phyloP scores from a whole-genome alignment of 2,797 vertebrate species.

The Diplodus sargus region DNA sequence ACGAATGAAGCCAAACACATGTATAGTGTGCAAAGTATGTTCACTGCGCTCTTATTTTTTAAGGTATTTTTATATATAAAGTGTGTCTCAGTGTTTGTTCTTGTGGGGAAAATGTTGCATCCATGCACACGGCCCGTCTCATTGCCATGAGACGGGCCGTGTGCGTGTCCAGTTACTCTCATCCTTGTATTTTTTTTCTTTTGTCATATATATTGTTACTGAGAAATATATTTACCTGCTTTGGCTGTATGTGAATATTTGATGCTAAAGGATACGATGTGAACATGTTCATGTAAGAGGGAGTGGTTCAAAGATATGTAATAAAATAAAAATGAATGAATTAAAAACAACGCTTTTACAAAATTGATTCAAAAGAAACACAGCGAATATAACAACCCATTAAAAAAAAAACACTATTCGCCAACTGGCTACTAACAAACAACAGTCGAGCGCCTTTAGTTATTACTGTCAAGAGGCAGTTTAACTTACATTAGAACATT shows the following conservation, averaged over 20 bases:
- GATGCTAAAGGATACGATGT: conserved; percentile 50
- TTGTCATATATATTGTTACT: conserved; percentile 35
- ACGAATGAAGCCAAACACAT: conserved; percentile 58
- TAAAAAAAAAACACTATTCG: too few species aligned
- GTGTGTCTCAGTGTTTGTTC: conserved; percentile 35
- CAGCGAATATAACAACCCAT: too few species aligned
- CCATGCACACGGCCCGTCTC: conserved; percentile 16
- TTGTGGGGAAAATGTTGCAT: conserved; percentile 51
- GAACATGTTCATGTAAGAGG: conserved; percentile 62
- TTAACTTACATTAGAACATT: neutral
- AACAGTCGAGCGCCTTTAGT: too few species aligned
- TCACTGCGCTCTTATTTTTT: conserved; percentile 16
- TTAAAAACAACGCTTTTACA: conserved; percentile 1
- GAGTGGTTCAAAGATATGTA: conserved; percentile 74
- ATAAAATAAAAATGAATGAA: conserved; percentile 43
- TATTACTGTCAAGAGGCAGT: neutral
- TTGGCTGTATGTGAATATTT: conserved; percentile 64
- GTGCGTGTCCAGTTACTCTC: conserved; percentile 16
- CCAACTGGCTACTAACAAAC: too few species aligned
- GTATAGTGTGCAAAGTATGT: neutral
- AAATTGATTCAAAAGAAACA: neutral
- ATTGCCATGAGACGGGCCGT: conserved; percentile 37
- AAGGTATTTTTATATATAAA: conserved; percentile 38
- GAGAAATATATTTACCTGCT: conserved; percentile 9
- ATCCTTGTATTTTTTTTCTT: conserved; percentile 4